Base-by-base conservation (phyloP, 2,113 vertebrate genomes). In the Malaclemys terrapin region DNA sequence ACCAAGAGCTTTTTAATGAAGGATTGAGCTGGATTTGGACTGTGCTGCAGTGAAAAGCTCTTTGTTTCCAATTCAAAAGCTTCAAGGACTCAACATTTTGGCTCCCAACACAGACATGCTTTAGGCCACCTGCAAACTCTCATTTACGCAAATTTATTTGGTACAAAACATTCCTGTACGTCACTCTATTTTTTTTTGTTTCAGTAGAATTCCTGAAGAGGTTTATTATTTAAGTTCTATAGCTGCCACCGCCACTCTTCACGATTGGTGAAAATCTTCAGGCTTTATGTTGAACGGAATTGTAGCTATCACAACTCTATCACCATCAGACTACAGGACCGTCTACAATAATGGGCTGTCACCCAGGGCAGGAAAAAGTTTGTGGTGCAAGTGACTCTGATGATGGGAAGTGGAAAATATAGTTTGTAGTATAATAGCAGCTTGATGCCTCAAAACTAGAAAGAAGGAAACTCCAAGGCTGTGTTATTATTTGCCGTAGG, bases 1-100 rank as follows among this genome's bases (percentile, higher is more conserved):
- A 93, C 95, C 97, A 95, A 98, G 97, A 97, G 96, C 95, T 98
- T 98, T 98, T 97, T 98, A 98, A 98, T 98, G 97, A 98, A 98
- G 97, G 96, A 97, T 97, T 98, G 98, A 97, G 95, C 94, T 97
- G 97, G 97, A 97, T 98, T 98, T 98, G 94, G 93, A 96, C 96
- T 96, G 82, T 88, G 62, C 83, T 94, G 88, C 90, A 87, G 82
- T 98, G 97, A 98, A 98, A 98, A 97, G 97, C 96, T 95, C 98
- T 98, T 98, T 98, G 98, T 98, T 98, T 95, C 94, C 85, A 54
- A 89, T 98, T 98, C 96, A 97, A 98, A 98, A 98, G 95, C 95
- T 97, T 98, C 94, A 97, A 97, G 96, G 83, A 94, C 97, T 96
- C 94, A 98, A 97, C 89, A 75, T 87, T 97, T 98, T 97, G 97